phyloP scores from a whole-genome alignment of 2,797 vertebrate genomes.

The Rhinichthys osculus region DNA sequence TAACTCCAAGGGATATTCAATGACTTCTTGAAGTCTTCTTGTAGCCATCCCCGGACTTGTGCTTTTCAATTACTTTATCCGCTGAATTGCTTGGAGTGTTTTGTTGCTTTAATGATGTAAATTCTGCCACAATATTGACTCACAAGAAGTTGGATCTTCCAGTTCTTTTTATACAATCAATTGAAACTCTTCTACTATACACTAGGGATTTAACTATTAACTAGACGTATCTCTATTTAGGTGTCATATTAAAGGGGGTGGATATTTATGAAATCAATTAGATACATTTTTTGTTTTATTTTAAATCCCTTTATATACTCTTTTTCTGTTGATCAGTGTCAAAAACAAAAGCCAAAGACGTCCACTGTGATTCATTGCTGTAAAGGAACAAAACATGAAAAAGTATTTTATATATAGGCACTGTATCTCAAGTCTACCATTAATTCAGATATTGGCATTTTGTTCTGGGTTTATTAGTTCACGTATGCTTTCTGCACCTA shows the following conservation, averaged over 20 bases:
- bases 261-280: neutral
- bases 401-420: neutral
- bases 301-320: neutral
- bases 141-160: neutral
- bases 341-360: neutral
- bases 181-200: neutral
- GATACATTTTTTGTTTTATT: neutral
- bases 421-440: neutral
- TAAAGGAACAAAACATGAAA: neutral
- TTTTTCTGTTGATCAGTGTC: no score
- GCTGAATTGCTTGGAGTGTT: neutral
- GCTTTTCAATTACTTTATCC: conserved; percentile 20
- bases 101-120: neutral
- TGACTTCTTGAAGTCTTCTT: conserved; percentile 24
- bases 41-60: neutral
- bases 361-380: neutral
- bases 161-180: neutral
- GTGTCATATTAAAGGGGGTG: no score
- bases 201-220: neutral
- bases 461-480: conserved; percentile 23
- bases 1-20: conserved; percentile 14
- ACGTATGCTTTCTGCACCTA: conserved; percentile 10
- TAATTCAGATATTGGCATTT: conserved; percentile 6
- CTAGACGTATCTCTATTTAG: neutral
- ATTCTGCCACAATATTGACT: conserved; percentile 6